These are phyloP conservation scores for Theretra japonica DNA, from an alignment of 2,888 invertebrate species.

Conservation along the genomic window DNA sequence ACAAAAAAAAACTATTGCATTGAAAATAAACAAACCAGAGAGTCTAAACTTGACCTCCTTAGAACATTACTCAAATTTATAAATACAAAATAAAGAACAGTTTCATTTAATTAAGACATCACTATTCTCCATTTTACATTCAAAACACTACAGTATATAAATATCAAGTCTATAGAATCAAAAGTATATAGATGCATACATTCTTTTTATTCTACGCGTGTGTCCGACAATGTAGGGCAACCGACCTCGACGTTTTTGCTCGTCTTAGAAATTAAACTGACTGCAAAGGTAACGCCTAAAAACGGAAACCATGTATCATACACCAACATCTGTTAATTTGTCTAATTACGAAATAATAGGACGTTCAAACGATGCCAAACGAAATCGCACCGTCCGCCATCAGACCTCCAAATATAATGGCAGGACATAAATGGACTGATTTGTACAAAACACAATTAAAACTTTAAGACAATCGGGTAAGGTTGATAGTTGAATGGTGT, in stretches of 20 bases:
- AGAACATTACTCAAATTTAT: no score
- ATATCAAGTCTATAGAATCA: no score
- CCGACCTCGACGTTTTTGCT: constrained; percentile 1
- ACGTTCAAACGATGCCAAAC: constrained; percentile 58
- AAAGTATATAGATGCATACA: no score
- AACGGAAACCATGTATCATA: constrained; percentile 38
- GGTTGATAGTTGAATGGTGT: constrained; percentile 26
- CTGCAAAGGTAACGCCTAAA: constrained; percentile 9
- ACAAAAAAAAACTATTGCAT: no score
- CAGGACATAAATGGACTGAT: constrained; percentile 63
- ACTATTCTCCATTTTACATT: no score
- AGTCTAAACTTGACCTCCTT: no score
- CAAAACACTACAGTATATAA: no score
- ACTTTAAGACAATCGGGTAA: not conserved
- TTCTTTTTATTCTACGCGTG: not conserved
- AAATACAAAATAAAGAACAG: no score
- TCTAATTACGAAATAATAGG: constrained; percentile 48
- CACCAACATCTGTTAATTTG: constrained; percentile 30
- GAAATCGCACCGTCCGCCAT: constrained; percentile 71
- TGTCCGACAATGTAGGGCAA: not conserved
- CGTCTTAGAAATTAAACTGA: not conserved
- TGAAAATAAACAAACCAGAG: no score
- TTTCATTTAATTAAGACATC: no score
- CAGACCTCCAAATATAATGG: constrained; percentile 72
- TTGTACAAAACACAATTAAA: constrained; percentile 18